These are phyloP conservation scores for Calycopis cecrops DNA, from an alignment of 1,140 invertebrate genomes.

Conservation along the genomic window DNA sequence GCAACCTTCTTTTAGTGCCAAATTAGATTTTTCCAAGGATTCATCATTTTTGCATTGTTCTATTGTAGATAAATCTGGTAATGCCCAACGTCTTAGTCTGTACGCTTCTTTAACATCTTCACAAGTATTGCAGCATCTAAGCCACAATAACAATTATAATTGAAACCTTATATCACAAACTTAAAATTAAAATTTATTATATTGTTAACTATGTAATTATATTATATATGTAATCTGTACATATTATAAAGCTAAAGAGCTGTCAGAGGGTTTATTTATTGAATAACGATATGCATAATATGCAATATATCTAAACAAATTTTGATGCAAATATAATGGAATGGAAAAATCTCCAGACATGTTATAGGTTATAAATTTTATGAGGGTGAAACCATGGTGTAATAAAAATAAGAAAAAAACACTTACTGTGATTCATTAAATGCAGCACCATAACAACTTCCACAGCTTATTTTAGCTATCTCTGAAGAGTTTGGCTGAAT, in stretches of 20 bases:
- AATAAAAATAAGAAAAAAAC: constrained; percentile 11
- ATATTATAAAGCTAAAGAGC: too few relatives aligned
- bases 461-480: constrained; percentile 69
- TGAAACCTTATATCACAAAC: too few relatives aligned
- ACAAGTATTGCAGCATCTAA: constrained; percentile 98
- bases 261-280: too few relatives aligned
- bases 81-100: constrained; percentile 89
- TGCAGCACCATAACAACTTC: constrained; percentile 91
- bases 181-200: too few relatives aligned
- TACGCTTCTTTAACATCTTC: constrained; percentile 97
- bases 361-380: too few relatives aligned
- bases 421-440: constrained; percentile 81
- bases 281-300: too few relatives aligned
- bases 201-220: too few relatives aligned
- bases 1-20: constrained; percentile 93
- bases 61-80: constrained; percentile 84
- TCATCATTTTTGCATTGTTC: constrained; percentile 93
- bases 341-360: too few relatives aligned
- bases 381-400: too few relatives aligned
- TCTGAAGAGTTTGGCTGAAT: constrained; percentile 57
- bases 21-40: constrained; percentile 80
- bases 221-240: too few relatives aligned
- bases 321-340: too few relatives aligned
- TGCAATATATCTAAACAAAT: too few relatives aligned
- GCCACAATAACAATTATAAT: constrained; percentile 30